Evolutionary conservation across 2,113 vertebrate genomes (phyloP), one percentile per base, ranked within the genome.

Genomic region (Datnioides undecimradiatus): DNA sequence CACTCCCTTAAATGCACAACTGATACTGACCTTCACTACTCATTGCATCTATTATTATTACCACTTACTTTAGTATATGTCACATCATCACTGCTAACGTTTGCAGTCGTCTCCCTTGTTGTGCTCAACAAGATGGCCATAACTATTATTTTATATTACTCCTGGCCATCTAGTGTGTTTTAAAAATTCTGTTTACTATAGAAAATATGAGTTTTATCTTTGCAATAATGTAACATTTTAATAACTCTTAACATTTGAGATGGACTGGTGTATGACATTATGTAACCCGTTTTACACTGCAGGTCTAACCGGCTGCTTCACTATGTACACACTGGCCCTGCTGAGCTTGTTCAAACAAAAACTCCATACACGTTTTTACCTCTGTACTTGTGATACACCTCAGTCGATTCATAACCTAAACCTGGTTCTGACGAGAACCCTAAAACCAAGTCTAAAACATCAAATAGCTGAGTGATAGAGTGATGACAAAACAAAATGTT

Each of bases 251-350:
- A 34, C 17, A 31, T 36, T 10, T 25, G 21, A 19, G 17, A 41
- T 59, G 33, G 11, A 45, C 23, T 54, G n/a, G n/a, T n/a, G 5
- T 9, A 43, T 3, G 46, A 21, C 36, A 21, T 57, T 29, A 38
- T 54, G 8, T 48, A 70, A 69, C 6, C 45, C 1, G 21, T 12
- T 9, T 21, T 19, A 58, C 16, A 57, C 38, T 17, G 23, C 79
- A 65, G 69, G 74, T 66, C 54, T n/a, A 67, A 74, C 83, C 17
- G 38, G 79, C 48, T 82, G 31, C 45, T 36, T 51, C 10, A 60
- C 6, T 78, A 48, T 27, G 23, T 25, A 57, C 5, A 41, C 27
- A 51, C 5, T 8, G 14, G 52, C 46, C 23, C 14, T 2, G 17
- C 29, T 33, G 23, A 40, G 19, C 49, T 40, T 33, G 36, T 73